Evolutionary conservation across 2,797 vertebrate genomes (phyloP), one percentile per base, ranked within the genome.

Genomic region (Clarias platycephalus): DNA sequence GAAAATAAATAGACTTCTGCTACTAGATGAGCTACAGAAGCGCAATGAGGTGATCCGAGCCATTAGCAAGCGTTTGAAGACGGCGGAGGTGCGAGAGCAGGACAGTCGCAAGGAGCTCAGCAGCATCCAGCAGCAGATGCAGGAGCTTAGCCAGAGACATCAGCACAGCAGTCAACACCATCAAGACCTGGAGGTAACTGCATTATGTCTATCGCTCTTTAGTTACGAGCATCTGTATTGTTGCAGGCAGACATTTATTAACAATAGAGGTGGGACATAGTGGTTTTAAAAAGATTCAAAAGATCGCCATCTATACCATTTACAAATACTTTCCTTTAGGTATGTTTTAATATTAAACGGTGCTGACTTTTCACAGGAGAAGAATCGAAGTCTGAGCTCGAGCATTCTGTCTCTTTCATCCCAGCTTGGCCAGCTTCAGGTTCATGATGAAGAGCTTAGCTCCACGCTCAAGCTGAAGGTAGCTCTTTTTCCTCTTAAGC

Each of bases 401-500:
- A 96, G 94, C 0, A 77, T 97, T 80, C 89, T 93, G 90, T 93
- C 95, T 49, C 93, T 97, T 85, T 97, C 97, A 80, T 91, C 93
- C 83, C 96, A 96, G 83, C 91, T 96, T 66, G 95, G 96, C 55
- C 95, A 95, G 68, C 90, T 97, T 86, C 95, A 97, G 89, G 97
- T 94, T 0, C 95, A 95, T 24, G 96, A 97, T 82, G 95, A 97
- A 90, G 95, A 97, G 62, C 94, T 97, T 49, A 92, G 95, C 26
- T 94, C 95, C 0, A 94, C 95, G 94, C 95, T 98, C 70, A 95
- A 94, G 88, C 92, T 96, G 18, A 98, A 98, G 96, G 97, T 97
- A 76, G 34, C 57, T 82, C 28, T 28, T 16, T 9, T 34, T 49
- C 31, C 8, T 60, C 37, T 34, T 58, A 18, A 8, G 3, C n/a